Evolutionary conservation across 2,888 invertebrate species (phyloP).

Genomic region (Teinopalpus imperialis): DNA sequence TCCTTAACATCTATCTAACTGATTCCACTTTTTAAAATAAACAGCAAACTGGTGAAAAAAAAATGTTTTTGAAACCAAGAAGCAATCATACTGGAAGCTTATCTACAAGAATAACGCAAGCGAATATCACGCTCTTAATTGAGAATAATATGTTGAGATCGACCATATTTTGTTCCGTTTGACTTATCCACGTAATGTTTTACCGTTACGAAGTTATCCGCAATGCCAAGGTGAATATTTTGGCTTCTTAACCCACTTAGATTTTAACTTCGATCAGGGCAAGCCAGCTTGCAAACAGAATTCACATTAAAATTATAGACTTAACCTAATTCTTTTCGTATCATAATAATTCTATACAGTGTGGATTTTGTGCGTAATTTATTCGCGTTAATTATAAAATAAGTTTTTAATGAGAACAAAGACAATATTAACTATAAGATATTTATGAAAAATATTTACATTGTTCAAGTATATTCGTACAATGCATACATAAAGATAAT

Average conservation of each 20-base stretch:
- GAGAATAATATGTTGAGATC: slow-evolving; percentile 1
- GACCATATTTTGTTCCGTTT: slow-evolving; percentile 6
- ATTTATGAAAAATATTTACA: not conserved
- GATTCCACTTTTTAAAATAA: too few relatives aligned
- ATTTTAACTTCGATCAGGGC: not conserved
- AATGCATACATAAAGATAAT: slow-evolving; percentile 2
- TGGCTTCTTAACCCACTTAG: slow-evolving; percentile 23
- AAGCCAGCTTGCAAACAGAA: not conserved
- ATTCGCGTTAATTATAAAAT: too few relatives aligned
- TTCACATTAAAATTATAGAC: not conserved
- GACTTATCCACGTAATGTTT: slow-evolving; percentile 10
- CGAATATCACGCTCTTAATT: not conserved
- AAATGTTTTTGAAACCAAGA: too few relatives aligned
- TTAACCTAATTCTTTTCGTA: too few relatives aligned
- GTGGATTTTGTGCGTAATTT: too few relatives aligned
- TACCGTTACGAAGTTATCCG: slow-evolving; percentile 21
- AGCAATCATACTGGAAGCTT: too few relatives aligned
- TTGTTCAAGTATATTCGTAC: not conserved
- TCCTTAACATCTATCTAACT: too few relatives aligned
- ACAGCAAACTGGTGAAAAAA: too few relatives aligned
- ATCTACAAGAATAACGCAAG: not conserved
- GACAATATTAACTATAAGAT: not conserved
- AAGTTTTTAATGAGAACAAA: too few relatives aligned
- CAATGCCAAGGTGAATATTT: slow-evolving; percentile 25
- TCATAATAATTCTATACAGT: too few relatives aligned